Evolutionary conservation across 2,888 invertebrate species (phyloP).

Genomic region (Cephus pygmeus): DNA sequence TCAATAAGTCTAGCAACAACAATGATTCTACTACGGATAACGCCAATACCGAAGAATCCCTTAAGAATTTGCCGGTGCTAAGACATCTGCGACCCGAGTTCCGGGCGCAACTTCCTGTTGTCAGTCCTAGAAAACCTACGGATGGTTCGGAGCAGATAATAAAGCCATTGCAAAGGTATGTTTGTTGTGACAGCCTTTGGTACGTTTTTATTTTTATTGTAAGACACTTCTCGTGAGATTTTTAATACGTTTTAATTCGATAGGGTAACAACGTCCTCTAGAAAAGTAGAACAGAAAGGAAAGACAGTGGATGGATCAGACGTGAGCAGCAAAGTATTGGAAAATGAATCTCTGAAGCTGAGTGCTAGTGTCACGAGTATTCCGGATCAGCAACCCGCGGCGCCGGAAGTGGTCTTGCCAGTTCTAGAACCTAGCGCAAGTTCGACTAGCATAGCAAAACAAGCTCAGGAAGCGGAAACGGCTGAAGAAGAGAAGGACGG

Average conservation of each 20-base stretch:
- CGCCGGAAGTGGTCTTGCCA: constrained; percentile 65
- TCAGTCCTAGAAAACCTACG: constrained; percentile 60
- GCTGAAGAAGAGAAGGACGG: constrained; percentile 73
- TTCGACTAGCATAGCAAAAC: constrained; percentile 44
- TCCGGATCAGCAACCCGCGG: constrained; percentile 65
- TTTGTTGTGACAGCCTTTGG: neutral
- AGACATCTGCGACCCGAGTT: constrained; percentile 88
- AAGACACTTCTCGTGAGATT: neutral
- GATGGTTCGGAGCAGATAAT: constrained; percentile 62
- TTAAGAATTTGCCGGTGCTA: constrained; percentile 77
- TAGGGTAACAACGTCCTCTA: constrained; percentile 42
- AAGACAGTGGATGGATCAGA: constrained; percentile 14
- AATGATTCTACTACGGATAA: constrained; percentile 53
- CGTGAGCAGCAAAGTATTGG: constrained; percentile 23
- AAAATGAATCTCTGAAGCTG: constrained; percentile 43
- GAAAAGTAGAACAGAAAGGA: constrained; percentile 44
- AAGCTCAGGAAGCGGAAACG: constrained; percentile 43
- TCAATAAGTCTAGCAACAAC: constrained; percentile 52
- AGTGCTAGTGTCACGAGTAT: constrained; percentile 54
- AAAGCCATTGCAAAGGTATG: constrained; percentile 57
- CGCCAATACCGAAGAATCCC: constrained; percentile 54
- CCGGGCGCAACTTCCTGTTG: constrained; percentile 82
- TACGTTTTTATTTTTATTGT: neutral
- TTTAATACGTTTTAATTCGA: neutral
- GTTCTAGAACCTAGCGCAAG: constrained; percentile 48